Conservation (phyloP, 2,113 vertebrate species). For the Lichenostomus cassidix region DNA sequence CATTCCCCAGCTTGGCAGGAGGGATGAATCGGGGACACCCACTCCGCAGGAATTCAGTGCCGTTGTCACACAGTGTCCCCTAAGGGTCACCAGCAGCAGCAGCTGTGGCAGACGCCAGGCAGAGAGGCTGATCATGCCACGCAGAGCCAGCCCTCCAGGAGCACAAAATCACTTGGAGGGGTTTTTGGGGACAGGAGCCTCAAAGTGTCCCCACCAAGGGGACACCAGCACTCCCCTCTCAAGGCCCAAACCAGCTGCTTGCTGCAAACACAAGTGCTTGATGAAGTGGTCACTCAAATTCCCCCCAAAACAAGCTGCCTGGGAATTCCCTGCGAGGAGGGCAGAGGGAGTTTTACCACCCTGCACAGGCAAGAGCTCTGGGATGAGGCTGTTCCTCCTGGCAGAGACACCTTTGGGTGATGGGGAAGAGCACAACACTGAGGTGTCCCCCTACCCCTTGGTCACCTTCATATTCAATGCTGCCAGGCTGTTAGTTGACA, state of each 20-base stretch:
- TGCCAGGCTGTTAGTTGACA: not conserved
- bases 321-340: not conserved
- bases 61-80: not conserved
- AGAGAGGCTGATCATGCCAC: accelerated
- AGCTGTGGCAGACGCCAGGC: accelerated
- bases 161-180: accelerated
- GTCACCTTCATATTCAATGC: not conserved
- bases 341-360: not conserved
- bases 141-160: not conserved
- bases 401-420: accelerated
- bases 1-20: accelerated
- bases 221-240: not conserved
- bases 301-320: not conserved
- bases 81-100: not conserved
- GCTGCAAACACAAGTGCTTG: not conserved
- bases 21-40: not conserved
- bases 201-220: accelerated
- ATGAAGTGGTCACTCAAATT: not conserved
- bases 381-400: accelerated
- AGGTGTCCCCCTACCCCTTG: not conserved
- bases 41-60: not conserved
- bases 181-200: not conserved
- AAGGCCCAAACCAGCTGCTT: not conserved
- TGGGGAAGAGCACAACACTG: not conserved
- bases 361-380: not conserved